A percentile compares a stretch with the other conserved stretches of the same genome.
These are phyloP conservation scores for Macrobrachium rosenbergii DNA, from an alignment of 1,140 invertebrate genomes.

Conservation along the genomic window DNA sequence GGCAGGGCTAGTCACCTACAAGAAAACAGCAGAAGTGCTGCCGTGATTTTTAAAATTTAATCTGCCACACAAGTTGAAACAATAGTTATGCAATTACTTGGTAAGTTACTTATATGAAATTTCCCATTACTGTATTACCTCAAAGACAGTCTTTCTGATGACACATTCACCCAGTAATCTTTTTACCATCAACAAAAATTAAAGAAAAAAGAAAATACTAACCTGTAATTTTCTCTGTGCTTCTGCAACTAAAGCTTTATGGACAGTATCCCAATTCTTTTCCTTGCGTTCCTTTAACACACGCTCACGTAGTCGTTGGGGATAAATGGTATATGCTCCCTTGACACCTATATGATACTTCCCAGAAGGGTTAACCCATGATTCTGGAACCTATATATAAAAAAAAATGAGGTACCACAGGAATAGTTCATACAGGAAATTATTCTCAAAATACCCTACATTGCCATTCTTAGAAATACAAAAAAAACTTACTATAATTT, in stretches of 20 bases:
- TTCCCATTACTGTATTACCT: too few relatives aligned
- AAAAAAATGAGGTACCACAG: conserved; percentile 31
- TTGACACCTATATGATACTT: conserved; percentile 88
- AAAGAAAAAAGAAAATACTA: neutral
- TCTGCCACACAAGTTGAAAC: too few relatives aligned
- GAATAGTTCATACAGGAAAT: conserved; percentile 1
- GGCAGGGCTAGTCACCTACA: too few relatives aligned
- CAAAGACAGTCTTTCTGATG: neutral
- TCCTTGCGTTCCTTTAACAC: conserved; percentile 87
- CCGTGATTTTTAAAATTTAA: too few relatives aligned
- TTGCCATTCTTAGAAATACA: neutral
- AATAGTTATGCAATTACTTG: too few relatives aligned
- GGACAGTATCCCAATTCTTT: conserved; percentile 86
- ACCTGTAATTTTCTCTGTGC: conserved; percentile 79
- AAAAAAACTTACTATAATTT: neutral
- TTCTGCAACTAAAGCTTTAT: conserved; percentile 85
- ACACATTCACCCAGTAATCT: neutral
- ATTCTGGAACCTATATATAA: conserved; percentile 79
- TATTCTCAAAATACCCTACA: neutral
- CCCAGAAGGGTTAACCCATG: conserved; percentile 87
- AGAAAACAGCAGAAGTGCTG: too few relatives aligned
- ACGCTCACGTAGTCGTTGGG: conserved; percentile 84
- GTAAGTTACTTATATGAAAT: too few relatives aligned
- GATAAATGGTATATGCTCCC: conserved; percentile 88
- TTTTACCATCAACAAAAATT: neutral